Evolutionary conservation across 2,797 vertebrate genomes (phyloP).

Genomic region (Pantherophis vulpinus): DNA sequence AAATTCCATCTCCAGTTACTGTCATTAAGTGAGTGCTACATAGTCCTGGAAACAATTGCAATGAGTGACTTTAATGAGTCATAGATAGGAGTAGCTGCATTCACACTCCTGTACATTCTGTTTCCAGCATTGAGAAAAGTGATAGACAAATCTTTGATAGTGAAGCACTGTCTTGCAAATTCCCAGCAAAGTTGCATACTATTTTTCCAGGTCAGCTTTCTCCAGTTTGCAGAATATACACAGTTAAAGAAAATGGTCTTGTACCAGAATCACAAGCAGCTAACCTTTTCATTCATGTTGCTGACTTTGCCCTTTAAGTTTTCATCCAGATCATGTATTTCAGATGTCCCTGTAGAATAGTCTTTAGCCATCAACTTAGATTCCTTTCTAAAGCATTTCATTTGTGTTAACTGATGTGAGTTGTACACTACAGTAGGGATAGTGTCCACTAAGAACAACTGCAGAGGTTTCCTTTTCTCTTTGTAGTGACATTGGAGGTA

Average conservation of each 20-base stretch:
- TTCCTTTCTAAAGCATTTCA: conserved; percentile 73
- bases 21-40: background rate
- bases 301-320: conserved; percentile 52
- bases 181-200: background rate
- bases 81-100: background rate
- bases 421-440: conserved; percentile 87
- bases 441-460: conserved; percentile 92
- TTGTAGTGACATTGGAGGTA: conserved; percentile 89
- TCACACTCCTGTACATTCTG: background rate
- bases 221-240: background rate
- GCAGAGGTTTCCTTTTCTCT: conserved; percentile 86
- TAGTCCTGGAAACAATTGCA: background rate
- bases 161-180: conserved; percentile 39
- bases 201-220: background rate
- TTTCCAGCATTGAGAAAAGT: background rate
- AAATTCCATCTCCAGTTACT: background rate
- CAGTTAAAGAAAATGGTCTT: background rate
- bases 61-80: background rate
- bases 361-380: conserved; percentile 64
- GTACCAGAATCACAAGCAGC: conserved; percentile 69
- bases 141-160: background rate
- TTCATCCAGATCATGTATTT: conserved; percentile 57
- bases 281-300: conserved; percentile 70
- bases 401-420: conserved; percentile 77
- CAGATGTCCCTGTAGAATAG: conserved; percentile 66